A percentile compares a stretch with the other conserved stretches of the same genome.
Conservation (phyloP, 2,888 invertebrate species). For the Chaitophorus viminalis region DNA sequence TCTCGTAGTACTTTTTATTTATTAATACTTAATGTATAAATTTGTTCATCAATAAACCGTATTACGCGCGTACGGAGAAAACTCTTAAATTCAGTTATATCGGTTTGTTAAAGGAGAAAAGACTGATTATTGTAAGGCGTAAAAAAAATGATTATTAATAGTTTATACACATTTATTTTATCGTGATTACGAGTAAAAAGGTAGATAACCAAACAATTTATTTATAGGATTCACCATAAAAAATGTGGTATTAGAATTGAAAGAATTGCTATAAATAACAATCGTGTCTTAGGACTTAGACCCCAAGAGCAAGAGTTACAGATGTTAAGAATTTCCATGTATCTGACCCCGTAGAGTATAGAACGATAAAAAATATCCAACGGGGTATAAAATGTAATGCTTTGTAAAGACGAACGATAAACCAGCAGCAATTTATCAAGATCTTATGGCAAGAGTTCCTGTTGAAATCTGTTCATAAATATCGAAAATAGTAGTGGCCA, state of each 20-base stretch:
- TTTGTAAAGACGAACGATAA: neutral
- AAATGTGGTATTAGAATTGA: neutral
- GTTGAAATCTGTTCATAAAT: neutral
- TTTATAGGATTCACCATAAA: neutral
- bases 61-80: too few species aligned
- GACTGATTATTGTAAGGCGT: too few species aligned
- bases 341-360: neutral
- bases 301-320: neutral
- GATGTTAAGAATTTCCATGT: neutral
- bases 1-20: too few species aligned
- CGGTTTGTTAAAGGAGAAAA: too few species aligned
- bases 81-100: too few species aligned
- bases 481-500: neutral
- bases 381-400: conserved; percentile 3
- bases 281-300: neutral
- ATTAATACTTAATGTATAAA: too few species aligned
- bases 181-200: neutral
- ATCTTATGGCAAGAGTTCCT: neutral
- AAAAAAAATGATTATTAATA: neutral
- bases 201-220: neutral
- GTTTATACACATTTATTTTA: neutral
- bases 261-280: neutral
- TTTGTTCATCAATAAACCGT: too few species aligned
- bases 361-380: neutral
- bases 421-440: conserved; percentile 2